These are phyloP conservation scores for Daktulosphaira vitifoliae DNA, from an alignment of 1,140 invertebrate species.

Conservation along the genomic window DNA sequence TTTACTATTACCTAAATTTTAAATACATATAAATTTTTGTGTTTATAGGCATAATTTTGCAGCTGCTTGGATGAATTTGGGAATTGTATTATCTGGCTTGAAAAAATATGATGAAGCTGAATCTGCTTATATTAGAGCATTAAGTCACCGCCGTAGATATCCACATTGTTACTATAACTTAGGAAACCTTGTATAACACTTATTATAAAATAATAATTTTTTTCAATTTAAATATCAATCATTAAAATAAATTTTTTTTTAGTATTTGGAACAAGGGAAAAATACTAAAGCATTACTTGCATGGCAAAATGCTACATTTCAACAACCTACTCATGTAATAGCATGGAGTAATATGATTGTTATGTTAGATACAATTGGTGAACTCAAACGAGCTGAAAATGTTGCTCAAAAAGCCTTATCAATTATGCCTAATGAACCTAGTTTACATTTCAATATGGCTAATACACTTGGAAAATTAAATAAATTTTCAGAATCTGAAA, in stretches of 20 bases:
- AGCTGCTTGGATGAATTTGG: conserved; percentile 96
- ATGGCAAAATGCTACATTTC: conserved; percentile 70
- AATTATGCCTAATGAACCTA: conserved; percentile 59
- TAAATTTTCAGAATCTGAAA: conserved; percentile 67
- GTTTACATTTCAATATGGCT: conserved; percentile 75
- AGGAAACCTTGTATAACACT: conserved; percentile 82
- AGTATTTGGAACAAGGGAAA: conserved; percentile 56
- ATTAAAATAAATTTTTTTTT: conserved; percentile 2
- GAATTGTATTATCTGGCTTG: conserved; percentile 73
- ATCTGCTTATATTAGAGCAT: conserved; percentile 66
- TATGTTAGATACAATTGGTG: conserved; percentile 73
- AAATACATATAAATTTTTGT: background rate
- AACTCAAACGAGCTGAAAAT: conserved; percentile 53
- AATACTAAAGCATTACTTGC: conserved; percentile 54
- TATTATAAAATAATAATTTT: conserved; percentile 39
- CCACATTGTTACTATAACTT: conserved; percentile 92
- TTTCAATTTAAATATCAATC: conserved; percentile 20
- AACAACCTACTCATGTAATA: conserved; percentile 66
- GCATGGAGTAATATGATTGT: conserved; percentile 90
- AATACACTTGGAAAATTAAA: conserved; percentile 79
- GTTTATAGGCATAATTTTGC: conserved; percentile 70
- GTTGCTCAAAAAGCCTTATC: conserved; percentile 58
- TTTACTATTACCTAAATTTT: no score
- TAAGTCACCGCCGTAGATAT: conserved; percentile 66
- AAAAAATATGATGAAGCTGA: conserved; percentile 65